Evolutionary conservation across 2,797 vertebrate genomes (phyloP).

Genomic region (Cygnus olor): DNA sequence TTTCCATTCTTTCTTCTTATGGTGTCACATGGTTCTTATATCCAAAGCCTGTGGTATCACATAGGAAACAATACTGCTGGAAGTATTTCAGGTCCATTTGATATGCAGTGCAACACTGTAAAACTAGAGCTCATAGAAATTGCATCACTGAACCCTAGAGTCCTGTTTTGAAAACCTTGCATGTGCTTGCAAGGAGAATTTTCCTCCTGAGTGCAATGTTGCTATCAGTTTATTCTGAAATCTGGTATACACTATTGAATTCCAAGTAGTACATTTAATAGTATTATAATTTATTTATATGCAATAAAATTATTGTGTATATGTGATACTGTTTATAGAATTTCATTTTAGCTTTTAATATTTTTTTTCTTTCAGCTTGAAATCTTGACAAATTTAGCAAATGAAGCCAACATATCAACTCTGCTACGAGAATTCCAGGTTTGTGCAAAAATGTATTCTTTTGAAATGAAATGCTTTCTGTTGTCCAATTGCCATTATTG

Average conservation of each 20-base stretch:
- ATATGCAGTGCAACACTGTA: background rate
- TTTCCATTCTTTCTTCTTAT: background rate
- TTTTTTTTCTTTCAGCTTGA: conserved; percentile 86
- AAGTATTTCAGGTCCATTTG: background rate
- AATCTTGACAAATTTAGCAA: conserved; percentile 96
- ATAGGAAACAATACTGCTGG: background rate
- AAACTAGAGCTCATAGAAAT: background rate
- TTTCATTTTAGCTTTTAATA: background rate
- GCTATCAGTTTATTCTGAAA: background rate
- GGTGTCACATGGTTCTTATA: background rate
- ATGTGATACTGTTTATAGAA: background rate
- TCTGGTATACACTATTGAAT: background rate
- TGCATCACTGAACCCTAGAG: background rate
- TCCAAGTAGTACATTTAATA: background rate
- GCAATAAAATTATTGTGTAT: background rate
- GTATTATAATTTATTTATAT: background rate
- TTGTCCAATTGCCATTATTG: background rate
- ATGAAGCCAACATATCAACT: conserved; percentile 94
- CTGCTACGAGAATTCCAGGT: conserved; percentile 98
- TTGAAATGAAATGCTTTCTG: background rate
- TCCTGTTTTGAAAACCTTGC: background rate
- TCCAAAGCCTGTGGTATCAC: background rate
- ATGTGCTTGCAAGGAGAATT: background rate
- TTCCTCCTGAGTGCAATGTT: background rate
- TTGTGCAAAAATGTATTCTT: conserved; percentile 39